phyloP scores from a whole-genome alignment of 2,113 vertebrate genomes.

The Salminus brasiliensis region DNA sequence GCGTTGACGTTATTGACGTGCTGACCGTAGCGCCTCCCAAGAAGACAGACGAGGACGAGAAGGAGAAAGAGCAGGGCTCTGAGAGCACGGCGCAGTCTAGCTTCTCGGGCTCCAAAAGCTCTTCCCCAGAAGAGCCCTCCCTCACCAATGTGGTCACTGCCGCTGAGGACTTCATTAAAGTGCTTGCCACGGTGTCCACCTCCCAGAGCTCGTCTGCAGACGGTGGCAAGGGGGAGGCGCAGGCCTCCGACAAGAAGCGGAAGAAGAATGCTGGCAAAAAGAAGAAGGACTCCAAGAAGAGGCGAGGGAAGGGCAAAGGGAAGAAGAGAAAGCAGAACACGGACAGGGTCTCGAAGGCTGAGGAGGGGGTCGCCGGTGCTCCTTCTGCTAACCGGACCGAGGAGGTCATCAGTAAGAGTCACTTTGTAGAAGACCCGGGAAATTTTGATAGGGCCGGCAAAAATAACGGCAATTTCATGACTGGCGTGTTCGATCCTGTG shows the following conservation, averaged over 20 bases:
- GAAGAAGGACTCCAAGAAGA: constrained; percentile 76
- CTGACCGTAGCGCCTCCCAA: constrained; percentile 61
- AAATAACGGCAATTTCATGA: constrained; percentile 34
- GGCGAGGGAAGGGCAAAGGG: constrained; percentile 71
- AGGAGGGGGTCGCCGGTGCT: constrained; percentile 25
- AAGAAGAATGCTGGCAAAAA: constrained; percentile 67
- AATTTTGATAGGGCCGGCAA: constrained; percentile 39
- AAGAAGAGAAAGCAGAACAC: constrained; percentile 72
- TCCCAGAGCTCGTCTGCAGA: constrained; percentile 69
- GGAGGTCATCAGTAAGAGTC: constrained; percentile 57
- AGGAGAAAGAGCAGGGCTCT: constrained; percentile 45
- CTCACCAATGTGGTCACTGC: constrained; percentile 63
- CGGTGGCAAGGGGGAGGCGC: constrained; percentile 59
- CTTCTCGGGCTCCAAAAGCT: constrained; percentile 35
- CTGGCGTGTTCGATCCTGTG: constrained; percentile 52
- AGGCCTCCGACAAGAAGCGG: constrained; percentile 64
- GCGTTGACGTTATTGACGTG: constrained; percentile 80
- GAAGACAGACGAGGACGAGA: constrained; percentile 43
- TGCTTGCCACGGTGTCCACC: constrained; percentile 78
- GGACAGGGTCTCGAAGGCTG: constrained; percentile 47
- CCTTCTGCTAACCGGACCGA: constrained; percentile 57
- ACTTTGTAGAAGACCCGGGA: constrained; percentile 39
- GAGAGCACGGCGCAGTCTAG: constrained; percentile 60
- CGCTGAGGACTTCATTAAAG: constrained; percentile 81
- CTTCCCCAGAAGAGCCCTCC: constrained; percentile 62